phyloP scores from a whole-genome alignment of 2,797 vertebrate species.

The Falco rusticolus region DNA sequence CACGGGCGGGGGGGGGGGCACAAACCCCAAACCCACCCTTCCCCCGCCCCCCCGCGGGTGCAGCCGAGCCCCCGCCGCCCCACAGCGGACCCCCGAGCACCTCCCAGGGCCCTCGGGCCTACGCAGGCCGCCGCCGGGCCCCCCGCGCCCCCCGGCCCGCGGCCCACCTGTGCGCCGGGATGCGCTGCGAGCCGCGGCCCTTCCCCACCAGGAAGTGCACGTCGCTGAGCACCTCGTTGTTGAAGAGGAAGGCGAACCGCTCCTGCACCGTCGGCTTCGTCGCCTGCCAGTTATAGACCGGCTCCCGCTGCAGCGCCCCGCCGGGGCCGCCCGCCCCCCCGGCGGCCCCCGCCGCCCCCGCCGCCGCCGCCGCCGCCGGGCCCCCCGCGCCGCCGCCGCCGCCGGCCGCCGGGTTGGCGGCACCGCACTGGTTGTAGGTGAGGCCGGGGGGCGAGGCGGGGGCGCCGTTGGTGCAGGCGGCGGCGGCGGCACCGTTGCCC shows the following conservation, averaged over 20 bases:
- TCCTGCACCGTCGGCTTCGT: constrained; percentile 89
- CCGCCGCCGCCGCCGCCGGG: background rate
- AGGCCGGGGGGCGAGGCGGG: constrained; percentile 2
- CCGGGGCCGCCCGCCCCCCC: constrained; percentile 44
- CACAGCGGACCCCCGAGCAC: no score
- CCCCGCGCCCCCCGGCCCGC: no score
- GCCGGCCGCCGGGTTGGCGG: background rate
- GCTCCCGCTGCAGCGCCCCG: constrained; percentile 81
- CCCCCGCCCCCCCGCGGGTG: background rate
- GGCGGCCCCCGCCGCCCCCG: constrained; percentile 72
- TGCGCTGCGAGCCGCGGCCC: constrained; percentile 92
- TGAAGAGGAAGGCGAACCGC: constrained; percentile 90
- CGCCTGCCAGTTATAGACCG: constrained; percentile 89
- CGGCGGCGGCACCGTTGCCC: constrained; percentile 14
- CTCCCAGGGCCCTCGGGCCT: no score
- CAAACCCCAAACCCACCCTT: background rate
- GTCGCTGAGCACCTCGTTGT: constrained; percentile 97
- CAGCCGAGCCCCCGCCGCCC: background rate
- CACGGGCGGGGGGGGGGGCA: no score
- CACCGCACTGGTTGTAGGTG: constrained; percentile 34
- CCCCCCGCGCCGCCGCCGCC: background rate
- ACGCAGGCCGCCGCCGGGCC: no score
- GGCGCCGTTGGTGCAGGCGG: background rate
- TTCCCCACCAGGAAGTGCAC: constrained; percentile 96
- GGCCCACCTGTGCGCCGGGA: constrained; percentile 93